Percentiles rank a stretch among this genome's conserved stretches.
phyloP scores from a whole-genome alignment of 2,797 vertebrate species.

The Eidolon dupreanum region DNA sequence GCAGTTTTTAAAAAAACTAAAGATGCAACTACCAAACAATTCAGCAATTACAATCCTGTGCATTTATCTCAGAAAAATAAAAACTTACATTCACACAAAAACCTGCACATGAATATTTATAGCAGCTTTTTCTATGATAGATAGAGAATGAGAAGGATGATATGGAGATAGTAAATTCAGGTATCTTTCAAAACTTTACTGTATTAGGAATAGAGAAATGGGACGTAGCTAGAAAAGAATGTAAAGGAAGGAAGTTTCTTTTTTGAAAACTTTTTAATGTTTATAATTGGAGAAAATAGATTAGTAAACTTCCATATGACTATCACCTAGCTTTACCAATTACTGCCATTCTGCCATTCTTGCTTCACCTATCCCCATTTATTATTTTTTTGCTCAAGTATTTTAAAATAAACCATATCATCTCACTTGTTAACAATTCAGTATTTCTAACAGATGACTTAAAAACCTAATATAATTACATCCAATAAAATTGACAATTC shows the following conservation, averaged over 20 bases:
- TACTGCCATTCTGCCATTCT: not conserved
- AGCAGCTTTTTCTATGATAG: too few species aligned
- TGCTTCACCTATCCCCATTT: not conserved
- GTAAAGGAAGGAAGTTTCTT: not conserved
- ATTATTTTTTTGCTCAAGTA: not conserved
- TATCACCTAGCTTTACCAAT: not conserved
- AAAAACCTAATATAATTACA: not conserved
- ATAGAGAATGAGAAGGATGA: not conserved
- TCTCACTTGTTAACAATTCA: not conserved
- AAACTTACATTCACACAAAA: too few species aligned
- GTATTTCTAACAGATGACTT: not conserved
- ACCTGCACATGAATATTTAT: too few species aligned
- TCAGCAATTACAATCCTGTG: too few species aligned
- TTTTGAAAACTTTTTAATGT: not conserved
- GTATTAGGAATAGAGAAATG: not conserved
- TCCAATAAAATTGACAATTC: not conserved
- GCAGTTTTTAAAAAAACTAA: too few species aligned
- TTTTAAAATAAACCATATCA: slow-evolving; percentile 26
- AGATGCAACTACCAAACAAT: too few species aligned
- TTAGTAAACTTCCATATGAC: not conserved
- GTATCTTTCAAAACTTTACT: slow-evolving; percentile 12
- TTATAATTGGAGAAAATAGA: not conserved
- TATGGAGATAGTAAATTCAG: not conserved
- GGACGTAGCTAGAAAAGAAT: not conserved
- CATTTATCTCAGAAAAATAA: too few species aligned